These are phyloP conservation scores for Drosophila sordidula DNA, from an alignment of 2,888 invertebrate genomes.

Conservation along the genomic window DNA sequence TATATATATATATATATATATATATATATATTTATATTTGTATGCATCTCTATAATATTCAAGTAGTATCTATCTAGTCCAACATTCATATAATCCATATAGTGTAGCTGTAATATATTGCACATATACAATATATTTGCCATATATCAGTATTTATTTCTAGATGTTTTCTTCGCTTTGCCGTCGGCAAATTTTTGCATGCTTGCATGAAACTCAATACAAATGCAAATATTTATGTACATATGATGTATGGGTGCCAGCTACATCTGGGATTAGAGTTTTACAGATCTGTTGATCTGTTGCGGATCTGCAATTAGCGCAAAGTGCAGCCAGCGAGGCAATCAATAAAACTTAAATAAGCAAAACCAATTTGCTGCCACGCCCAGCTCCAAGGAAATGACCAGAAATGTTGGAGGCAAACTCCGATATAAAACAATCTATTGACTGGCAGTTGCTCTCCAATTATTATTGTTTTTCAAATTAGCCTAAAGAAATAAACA, in stretches of 20 bases:
- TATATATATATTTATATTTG: not conserved
- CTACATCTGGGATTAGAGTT: constrained; percentile 9
- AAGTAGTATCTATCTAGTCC: not conserved
- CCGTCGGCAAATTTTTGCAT: constrained; percentile 57
- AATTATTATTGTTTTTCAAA: constrained; percentile 6
- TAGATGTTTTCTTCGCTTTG: constrained; percentile 37
- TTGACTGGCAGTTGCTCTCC: constrained; percentile 13
- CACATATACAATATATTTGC: not conserved
- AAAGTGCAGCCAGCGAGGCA: constrained; percentile 47
- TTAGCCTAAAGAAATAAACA: constrained; percentile 1
- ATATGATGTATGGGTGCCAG: not conserved
- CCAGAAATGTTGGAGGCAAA: not conserved
- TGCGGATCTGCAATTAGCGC: constrained; percentile 49
- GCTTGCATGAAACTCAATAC: constrained; percentile 61
- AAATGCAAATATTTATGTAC: constrained; percentile 43
- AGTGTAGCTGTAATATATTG: not conserved
- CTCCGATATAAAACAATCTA: not conserved
- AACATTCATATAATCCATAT: no score
- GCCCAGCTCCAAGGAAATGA: constrained; percentile 36
- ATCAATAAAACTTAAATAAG: constrained; percentile 68
- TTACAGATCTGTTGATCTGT: constrained; percentile 16
- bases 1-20: constrained; percentile 1
- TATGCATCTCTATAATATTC: not conserved
- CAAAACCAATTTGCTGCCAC: constrained; percentile 56
- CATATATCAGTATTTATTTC: constrained; percentile 4